These are phyloP conservation scores for Phrynocephalus forsythii DNA, from an alignment of 2,797 vertebrate species.

Conservation along the genomic window DNA sequence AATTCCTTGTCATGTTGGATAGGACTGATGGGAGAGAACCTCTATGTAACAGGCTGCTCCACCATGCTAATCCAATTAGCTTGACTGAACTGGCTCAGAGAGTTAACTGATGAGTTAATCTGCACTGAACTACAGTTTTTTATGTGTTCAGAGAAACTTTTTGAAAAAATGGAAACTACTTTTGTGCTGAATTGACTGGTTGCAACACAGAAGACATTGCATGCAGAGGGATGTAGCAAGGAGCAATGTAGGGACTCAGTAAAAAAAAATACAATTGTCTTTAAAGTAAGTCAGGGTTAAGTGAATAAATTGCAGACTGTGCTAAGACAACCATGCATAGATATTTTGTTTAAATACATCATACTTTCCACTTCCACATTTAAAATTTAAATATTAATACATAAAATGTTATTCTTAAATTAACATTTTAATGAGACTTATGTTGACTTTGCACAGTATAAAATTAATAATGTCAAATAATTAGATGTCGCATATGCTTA, in stretches of 20 bases:
- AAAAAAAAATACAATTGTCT: background rate
- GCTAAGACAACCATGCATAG: background rate
- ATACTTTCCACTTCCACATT: slow-evolving; percentile 42
- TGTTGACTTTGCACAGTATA: slow-evolving; percentile 62
- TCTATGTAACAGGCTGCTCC: background rate
- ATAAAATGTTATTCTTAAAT: slow-evolving; percentile 69
- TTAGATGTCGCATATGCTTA: slow-evolving; percentile 47
- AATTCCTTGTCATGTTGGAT: background rate
- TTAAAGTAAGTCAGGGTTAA: background rate
- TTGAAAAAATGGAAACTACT: background rate
- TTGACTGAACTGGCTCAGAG: background rate
- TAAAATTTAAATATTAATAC: slow-evolving; percentile 59
- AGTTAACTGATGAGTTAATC: background rate
- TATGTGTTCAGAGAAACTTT: background rate
- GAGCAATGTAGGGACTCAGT: background rate
- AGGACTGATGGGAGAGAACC: background rate
- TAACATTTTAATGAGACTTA: slow-evolving; percentile 68
- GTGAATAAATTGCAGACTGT: slow-evolving; percentile 16
- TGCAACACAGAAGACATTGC: background rate
- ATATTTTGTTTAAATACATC: slow-evolving; percentile 48
- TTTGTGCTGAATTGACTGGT: background rate
- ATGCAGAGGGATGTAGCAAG: background rate
- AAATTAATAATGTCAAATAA: slow-evolving; percentile 63
- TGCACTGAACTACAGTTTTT: background rate
- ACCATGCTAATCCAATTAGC: background rate